These are phyloP conservation scores for honey bee (Apis mellifera) DNA, from an alignment of 1,140 invertebrate genomes.

Conservation along the genomic window DNA sequence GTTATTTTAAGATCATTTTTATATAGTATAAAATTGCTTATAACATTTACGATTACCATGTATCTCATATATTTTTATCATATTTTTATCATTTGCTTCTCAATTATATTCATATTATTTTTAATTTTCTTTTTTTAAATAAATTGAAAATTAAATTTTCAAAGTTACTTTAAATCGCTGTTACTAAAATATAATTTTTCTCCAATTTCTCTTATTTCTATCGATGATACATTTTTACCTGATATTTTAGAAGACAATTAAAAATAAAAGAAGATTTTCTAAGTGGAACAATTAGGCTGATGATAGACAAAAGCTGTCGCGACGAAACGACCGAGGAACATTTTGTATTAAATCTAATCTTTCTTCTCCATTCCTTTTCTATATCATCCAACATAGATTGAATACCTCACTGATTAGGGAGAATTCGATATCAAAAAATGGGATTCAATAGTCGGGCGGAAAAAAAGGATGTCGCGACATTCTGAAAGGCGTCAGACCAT, in stretches of 20 bases:
- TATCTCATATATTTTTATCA: constrained; percentile 1
- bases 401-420: background rate
- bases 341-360: constrained; percentile 21
- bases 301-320: background rate
- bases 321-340: background rate
- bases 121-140: no score
- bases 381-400: constrained; percentile 30
- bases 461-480: constrained; percentile 19
- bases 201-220: background rate
- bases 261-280: background rate
- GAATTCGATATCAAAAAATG: constrained; percentile 43
- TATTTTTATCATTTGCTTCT: background rate
- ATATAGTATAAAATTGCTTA: background rate
- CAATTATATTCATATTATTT: no score
- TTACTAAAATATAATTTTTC: background rate
- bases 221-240: constrained; percentile 1
- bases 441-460: constrained; percentile 22
- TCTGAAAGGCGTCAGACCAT: constrained; percentile 28
- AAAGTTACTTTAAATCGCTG: no score
- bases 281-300: constrained; percentile 34
- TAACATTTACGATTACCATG: background rate
- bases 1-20: constrained; percentile 10
- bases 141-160: no score
- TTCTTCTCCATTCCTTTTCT: constrained; percentile 1
- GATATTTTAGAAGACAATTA: background rate